These are phyloP conservation scores for Prionace glauca DNA, from an alignment of 2,797 vertebrate genomes.

Conservation along the genomic window DNA sequence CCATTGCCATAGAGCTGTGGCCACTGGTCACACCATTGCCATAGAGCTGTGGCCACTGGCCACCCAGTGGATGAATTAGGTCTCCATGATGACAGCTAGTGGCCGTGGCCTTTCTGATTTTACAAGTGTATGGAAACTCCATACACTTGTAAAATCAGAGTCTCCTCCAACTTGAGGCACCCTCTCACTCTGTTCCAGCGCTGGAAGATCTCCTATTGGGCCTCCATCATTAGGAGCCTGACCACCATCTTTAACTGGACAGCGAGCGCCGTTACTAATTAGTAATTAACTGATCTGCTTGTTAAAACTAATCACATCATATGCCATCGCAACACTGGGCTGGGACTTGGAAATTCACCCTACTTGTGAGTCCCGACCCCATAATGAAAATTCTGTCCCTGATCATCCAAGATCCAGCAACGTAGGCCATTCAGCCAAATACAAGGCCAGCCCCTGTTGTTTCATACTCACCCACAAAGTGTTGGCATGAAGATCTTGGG, in stretches of 20 bases:
- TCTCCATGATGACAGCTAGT: background rate
- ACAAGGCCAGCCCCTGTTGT: constrained; percentile 18
- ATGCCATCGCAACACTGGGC: too few relatives aligned
- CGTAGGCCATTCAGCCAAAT: background rate
- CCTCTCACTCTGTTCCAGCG: background rate
- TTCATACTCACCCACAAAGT: background rate
- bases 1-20: too few relatives aligned
- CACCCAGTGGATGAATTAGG: background rate
- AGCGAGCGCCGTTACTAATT: background rate
- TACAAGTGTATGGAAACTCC: background rate
- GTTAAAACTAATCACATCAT: background rate
- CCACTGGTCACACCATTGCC: too few relatives aligned
- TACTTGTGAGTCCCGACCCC: background rate
- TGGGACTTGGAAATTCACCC: background rate
- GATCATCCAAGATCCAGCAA: background rate
- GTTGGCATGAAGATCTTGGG: background rate
- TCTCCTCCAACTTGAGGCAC: background rate
- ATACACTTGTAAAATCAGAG: too few relatives aligned
- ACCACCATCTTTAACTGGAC: background rate
- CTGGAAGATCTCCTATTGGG: background rate
- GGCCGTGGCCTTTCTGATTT: background rate
- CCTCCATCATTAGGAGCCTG: background rate
- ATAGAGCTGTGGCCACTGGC: too few relatives aligned
- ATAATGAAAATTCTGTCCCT: background rate
- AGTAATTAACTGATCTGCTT: background rate